Percentiles rank a stretch among this genome's conserved stretches.
Evolutionary conservation across 1,140 invertebrate genomes (phyloP).

Genomic region (Drosophila teissieri): DNA sequence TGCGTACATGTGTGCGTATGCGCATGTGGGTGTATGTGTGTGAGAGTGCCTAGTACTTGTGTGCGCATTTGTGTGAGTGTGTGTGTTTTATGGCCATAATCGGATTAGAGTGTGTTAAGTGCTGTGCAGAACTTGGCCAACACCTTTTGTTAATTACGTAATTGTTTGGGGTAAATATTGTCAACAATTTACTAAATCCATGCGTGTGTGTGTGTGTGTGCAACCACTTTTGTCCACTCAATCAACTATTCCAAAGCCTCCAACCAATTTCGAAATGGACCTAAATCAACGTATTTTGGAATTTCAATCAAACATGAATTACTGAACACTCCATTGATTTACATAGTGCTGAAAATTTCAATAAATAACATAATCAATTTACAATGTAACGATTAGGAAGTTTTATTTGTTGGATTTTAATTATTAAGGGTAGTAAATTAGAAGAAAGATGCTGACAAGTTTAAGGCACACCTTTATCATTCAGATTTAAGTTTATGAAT

Average conservation of each 20-base stretch:
- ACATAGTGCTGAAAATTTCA: no score
- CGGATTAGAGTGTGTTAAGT: constrained; percentile 66
- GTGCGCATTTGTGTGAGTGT: not conserved
- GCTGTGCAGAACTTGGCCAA: constrained; percentile 56
- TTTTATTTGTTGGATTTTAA: not conserved
- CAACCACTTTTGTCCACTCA: constrained; percentile 24
- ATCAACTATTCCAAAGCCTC: constrained; percentile 23
- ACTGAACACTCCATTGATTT: not conserved
- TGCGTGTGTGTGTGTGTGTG: constrained; percentile 9
- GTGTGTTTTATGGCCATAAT: constrained; percentile 65
- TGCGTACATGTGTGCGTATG: constrained; percentile 22
- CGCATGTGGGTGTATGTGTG: not conserved
- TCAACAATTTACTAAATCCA: constrained; percentile 34
- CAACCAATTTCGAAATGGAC: constrained; percentile 1
- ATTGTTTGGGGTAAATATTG: constrained; percentile 64
- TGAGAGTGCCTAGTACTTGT: constrained; percentile 40
- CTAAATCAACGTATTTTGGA: constrained; percentile 21
- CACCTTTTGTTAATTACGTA: constrained; percentile 78
- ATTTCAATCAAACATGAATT: constrained; percentile 13
- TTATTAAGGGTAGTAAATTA: not conserved
- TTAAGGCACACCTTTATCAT: no score
- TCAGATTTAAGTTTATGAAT: not conserved
- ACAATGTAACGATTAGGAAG: no score
- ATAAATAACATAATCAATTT: no score
- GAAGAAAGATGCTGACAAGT: no score